Evolutionary conservation across 2,888 invertebrate species (phyloP), one percentile per base, ranked within the genome.

Genomic region (Lasioglossum marginatum): DNA sequence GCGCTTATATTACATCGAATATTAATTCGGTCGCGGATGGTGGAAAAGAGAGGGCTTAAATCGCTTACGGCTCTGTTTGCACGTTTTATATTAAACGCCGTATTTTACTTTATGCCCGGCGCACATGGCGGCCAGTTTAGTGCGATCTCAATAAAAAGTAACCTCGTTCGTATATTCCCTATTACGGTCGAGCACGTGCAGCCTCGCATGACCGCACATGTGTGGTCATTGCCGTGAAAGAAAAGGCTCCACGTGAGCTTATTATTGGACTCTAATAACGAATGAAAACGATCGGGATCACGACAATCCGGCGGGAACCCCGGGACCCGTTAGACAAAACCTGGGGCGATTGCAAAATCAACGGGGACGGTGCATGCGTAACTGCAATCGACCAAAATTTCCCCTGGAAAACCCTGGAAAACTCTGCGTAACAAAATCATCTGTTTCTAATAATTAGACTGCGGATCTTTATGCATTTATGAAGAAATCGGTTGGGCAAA

Each of bases 81-180:
- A 71, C 83, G 84, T 78, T 83, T 83, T 71, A 81, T 73, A 88
- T 88, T 80, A 86, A 88, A 86, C 80, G 82, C 63, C 74, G 60
- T 81, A 83, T 82, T 86, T 86, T 86, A 86, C 80, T 79, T 81
- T 84, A 81, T 68, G 85, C 73, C 60, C 57, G n/a, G 63, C 37
- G 84, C 86, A 78, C 79, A 71, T 81, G 84, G 79, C 45, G 81
- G 57, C 77, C 87, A 71, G 80, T 86, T 87, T 82, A 74, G 74
- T 83, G 74, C 73, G 77, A 82, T 87, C 81, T 87, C 88, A 83
- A 88, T 90, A 87, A 88, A 90, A 90, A 88, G 84, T 86, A 84
- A 73, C 57, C 78, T 76, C 81, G 74, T 76, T 73, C 81, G 63
- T 81, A 80, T 82, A 85, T 87, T 83, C 70, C 52, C 79, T 76